Base-by-base conservation (phyloP, 2,113 vertebrate genomes). In the Saimiri boliviensis region DNA sequence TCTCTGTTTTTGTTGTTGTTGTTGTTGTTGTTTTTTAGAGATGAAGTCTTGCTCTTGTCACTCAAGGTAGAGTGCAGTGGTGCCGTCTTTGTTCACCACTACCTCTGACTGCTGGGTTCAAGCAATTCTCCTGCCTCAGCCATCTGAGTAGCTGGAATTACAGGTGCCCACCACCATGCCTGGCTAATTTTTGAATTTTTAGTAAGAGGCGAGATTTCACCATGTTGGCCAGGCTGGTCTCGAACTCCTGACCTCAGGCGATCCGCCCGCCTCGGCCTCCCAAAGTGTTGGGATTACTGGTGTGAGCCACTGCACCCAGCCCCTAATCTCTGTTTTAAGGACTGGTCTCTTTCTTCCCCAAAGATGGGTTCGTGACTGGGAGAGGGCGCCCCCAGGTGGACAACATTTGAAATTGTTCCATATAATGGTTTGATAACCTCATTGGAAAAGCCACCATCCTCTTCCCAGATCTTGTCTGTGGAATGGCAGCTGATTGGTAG, bases 401-500 rank as follows among this genome's bases (percentile, higher is more conserved):
- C 37, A 4, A 32, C 37, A 60, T 45, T 8, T 76, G 89, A 74
- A 56, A 5, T 37, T 2, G 2, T 19, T 35, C 68, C 70, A 4
- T 20, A 17, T n/a, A 10, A 20, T 2, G 20, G 19, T 40, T 25
- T 0, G 27, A 13, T 27, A 49, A 25, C 5, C 5, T 52, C 8
- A 0, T 3, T 8, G 27, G 68, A 40, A 89, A 91, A 58, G 47
- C 30, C 13, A 2, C 52, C 7, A 0, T 63, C 45, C 14, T 5
- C 19, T 54, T 42, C 27, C n/a, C 0, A 2, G 21, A 32, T 3
- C 12, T 37, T 54, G n/a, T 25, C 45, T 93, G 25, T 93, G n/a
- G 30, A 21, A 21, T 0, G 35, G 76, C 9, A 11, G 17, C 12
- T 76, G 30, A 30, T 49, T 37, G 6, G 27, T 63, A n/a, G 63